Evolutionary conservation across 2,888 invertebrate genomes (phyloP), one percentile per base, ranked within the genome.

Genomic region (Polydrusus pterygomalis): DNA sequence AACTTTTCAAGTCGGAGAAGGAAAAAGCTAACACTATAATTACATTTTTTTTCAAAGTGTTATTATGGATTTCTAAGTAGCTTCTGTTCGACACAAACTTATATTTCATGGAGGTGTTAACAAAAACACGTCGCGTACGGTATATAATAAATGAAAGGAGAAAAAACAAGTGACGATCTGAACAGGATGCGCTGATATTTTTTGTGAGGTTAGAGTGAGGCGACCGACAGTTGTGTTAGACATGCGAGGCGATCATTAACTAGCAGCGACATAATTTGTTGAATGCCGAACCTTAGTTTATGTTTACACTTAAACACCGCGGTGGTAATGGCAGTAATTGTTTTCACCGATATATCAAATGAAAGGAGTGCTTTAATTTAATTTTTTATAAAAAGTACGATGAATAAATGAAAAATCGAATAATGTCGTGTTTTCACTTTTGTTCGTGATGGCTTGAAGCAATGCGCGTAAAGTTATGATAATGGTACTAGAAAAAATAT

Each of bases 171-270:
- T 30, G 68, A 54, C 68, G 47, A 72, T 54, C 25, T 51, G 70
- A 58, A 73, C 77, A 77, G 77, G 77, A 77, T 77, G 72, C 69
- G 56, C 58, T 67, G 40, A 70, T 70, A 54, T 34, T 74, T 74
- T 75, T 71, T 70, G 17, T 58, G 18, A n/a, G 60, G 62, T 40
- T 40, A 68, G 67, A 75, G 40, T 30, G 70, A 70, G 70, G 58
- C 64, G 25, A 62, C 40, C 77, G 81, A 79, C 83, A 81, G 82
- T 83, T 82, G 81, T 75, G 76, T 63, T 76, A 65, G 64, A 77
- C 84, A 84, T 83, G 84, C 84, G 80, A 84, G 82, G 77, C 77
- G 81, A 81, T 83, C 84, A 83, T 84, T 83, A 84, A 82, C 83
- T n/a, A 58, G n/a, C 60, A 71, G 65, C 77, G 62, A 77, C 77